Base-by-base conservation (phyloP, 2,113 vertebrate species). In the Prietella phreatophila region DNA sequence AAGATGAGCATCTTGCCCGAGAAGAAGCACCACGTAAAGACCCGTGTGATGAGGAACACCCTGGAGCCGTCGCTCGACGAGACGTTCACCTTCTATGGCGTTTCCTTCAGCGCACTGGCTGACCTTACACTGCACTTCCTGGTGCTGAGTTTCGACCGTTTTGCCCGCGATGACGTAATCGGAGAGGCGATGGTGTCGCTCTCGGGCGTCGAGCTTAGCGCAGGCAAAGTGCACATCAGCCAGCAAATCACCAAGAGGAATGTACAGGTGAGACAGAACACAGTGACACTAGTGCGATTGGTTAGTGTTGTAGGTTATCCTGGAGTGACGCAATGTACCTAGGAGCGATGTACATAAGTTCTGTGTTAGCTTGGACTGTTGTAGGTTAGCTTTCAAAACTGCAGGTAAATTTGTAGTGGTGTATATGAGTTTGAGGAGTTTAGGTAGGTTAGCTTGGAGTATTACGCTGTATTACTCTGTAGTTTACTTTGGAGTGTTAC, bases 1-100 rank as follows among this genome's bases (percentile, higher is more conserved):
- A 97, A 97, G 94, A 97, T 97, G 97, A 97, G 96, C 25, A 97
- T 97, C 30, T 95, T 97, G n/a, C 97, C 97, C 0, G 97, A 97
- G 85, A 97, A 97, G 92, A 93, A 96, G 93, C 96, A 97, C 36
- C 95, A 96, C 0, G 96, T 97, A 78, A 97, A 97, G 95, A 97
- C 96, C 17, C 95, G 97, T 0, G 96, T 97, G 0, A 92, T 97
- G 0, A 94, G 96, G 86, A 97, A 96, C 93, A 97, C 96, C 0
- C 94, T 97, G 78, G 96, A 97, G 73, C 97, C 97, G 0, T 94
- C 96, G 1, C 97, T 97, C 0, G 96, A 97, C 0, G 97, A 97
- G 91, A 97, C 96, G 88, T 97, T 97, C 93, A 97, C 97, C 79
- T 97, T 97, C 91, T 97, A 97, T 0, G 96, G 96, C 1, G 93